These are phyloP conservation scores for Trogon melanurus DNA, from an alignment of 2,113 vertebrate genomes.

Conservation along the genomic window DNA sequence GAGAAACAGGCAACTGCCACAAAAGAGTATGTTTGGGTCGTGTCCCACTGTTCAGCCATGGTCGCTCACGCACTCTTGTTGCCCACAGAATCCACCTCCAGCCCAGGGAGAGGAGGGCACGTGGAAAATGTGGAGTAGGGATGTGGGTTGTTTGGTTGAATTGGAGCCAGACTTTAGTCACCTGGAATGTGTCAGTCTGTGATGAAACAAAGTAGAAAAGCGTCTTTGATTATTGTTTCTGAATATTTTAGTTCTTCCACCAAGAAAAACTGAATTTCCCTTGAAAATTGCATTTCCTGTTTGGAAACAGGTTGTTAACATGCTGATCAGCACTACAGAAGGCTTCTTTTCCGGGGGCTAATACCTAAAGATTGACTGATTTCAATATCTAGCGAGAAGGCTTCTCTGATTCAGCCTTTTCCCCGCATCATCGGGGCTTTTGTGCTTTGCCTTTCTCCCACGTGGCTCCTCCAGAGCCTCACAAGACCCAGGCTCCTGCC, in stretches of 20 bases:
- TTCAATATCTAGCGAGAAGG: neutral
- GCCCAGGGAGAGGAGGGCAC: neutral
- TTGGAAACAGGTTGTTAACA: conserved; percentile 18
- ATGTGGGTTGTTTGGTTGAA: neutral
- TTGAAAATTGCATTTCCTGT: conserved; percentile 16
- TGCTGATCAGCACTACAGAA: neutral
- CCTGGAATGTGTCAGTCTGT: neutral
- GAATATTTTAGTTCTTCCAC: conserved; percentile 23
- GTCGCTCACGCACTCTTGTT: rapidly evolving
- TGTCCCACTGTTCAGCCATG: neutral
- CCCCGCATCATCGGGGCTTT: neutral
- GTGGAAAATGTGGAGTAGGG: neutral
- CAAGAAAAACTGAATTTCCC: neutral
- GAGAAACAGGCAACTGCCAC: neutral
- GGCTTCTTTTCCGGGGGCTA: conserved; percentile 36
- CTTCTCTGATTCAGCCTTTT: neutral
- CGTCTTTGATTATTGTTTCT: neutral
- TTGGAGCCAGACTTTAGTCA: neutral
- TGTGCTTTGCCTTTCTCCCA: neutral
- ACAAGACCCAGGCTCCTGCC: neutral
- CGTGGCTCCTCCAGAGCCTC: neutral
- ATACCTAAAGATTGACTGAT: conserved; percentile 9
- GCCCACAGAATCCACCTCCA: neutral
- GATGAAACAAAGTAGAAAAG: neutral
- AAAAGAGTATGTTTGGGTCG: neutral